Percentiles rank a stretch among this genome's conserved stretches.
Conservation (phyloP, 2,888 invertebrate species). For the Azorinus chamasolen region DNA sequence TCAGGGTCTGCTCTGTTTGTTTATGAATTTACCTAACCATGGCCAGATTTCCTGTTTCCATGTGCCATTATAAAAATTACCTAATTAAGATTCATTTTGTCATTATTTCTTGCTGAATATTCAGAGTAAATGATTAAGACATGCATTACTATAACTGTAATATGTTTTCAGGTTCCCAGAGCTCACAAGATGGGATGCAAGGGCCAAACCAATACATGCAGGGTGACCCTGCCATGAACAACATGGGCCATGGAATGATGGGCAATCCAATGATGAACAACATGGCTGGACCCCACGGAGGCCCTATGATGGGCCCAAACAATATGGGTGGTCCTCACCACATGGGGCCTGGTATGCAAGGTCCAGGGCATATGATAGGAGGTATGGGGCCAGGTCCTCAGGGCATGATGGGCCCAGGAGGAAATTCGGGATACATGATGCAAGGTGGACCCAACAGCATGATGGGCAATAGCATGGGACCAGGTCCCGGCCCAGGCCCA, state of each 20-base stretch:
- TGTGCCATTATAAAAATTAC: too few species aligned
- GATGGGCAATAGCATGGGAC: slow-evolving; percentile 59
- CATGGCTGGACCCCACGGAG: slow-evolving; percentile 59
- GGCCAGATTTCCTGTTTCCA: too few species aligned
- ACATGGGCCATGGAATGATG: slow-evolving; percentile 78
- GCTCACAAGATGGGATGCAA: slow-evolving; percentile 82
- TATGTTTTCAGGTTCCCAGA: slow-evolving; percentile 77
- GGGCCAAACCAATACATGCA: slow-evolving; percentile 77
- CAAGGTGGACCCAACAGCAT: slow-evolving; percentile 58
- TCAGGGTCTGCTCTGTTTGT: too few species aligned
- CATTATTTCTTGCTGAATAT: too few species aligned
- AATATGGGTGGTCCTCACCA: slow-evolving; percentile 68
- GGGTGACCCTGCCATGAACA: slow-evolving; percentile 76
- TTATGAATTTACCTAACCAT: too few species aligned
- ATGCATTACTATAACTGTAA: background rate
- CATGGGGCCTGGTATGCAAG: slow-evolving; percentile 64
- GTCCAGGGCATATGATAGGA: slow-evolving; percentile 65
- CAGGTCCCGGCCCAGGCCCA: slow-evolving; percentile 29
- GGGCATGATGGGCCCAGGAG: slow-evolving; percentile 30
- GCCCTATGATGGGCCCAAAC: slow-evolving; percentile 83
- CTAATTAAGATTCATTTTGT: too few species aligned
- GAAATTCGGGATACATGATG: slow-evolving; percentile 59
- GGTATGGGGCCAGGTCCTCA: slow-evolving; percentile 39
- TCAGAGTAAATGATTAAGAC: too few species aligned
- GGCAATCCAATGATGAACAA: slow-evolving; percentile 79